Percentiles rank a stretch among this genome's conserved stretches.
Evolutionary conservation across 2,797 vertebrate genomes (phyloP).

Genomic region (Buceros bicornis): DNA sequence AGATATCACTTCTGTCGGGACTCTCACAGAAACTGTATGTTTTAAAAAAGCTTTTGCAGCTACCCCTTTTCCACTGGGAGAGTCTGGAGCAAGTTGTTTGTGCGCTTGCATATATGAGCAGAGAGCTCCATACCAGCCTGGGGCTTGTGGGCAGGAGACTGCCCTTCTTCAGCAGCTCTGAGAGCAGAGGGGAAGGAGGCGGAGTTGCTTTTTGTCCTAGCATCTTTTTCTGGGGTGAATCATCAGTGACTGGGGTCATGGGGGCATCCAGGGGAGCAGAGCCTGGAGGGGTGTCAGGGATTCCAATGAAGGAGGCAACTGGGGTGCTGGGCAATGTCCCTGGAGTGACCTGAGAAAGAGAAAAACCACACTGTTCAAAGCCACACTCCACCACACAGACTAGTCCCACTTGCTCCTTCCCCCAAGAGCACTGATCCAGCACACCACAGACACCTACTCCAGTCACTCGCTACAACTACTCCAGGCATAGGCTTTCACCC

Average conservation of each 20-base stretch:
- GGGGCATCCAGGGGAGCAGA: constrained; percentile 84
- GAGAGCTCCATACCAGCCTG: constrained; percentile 92
- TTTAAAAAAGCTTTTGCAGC: constrained; percentile 15
- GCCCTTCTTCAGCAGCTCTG: constrained; percentile 98
- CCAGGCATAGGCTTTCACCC: constrained; percentile 10
- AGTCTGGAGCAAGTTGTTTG: constrained; percentile 53
- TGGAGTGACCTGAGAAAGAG: constrained; percentile 84
- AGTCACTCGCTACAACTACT: constrained; percentile 63
- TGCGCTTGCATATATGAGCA: constrained; percentile 72
- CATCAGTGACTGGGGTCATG: constrained; percentile 90
- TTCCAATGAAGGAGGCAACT: constrained; percentile 90
- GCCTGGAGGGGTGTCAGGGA: constrained; percentile 88
- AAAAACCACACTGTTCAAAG: constrained; percentile 81
- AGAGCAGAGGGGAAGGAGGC: constrained; percentile 96
- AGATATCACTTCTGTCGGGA: constrained; percentile 7
- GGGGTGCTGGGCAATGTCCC: constrained; percentile 87
- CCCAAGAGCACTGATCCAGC: constrained; percentile 72
- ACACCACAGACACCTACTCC: constrained; percentile 72
- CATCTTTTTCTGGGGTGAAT: constrained; percentile 94
- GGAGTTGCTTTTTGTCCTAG: constrained; percentile 93
- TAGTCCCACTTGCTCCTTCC: constrained; percentile 71
- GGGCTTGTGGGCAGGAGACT: constrained; percentile 94
- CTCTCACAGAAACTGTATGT: background rate
- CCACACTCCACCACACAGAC: constrained; percentile 71
- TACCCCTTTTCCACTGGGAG: constrained; percentile 21